Evolutionary conservation across 1,140 invertebrate species (phyloP), one percentile per base, ranked within the genome.

Genomic region (Lepidurus couesii): DNA sequence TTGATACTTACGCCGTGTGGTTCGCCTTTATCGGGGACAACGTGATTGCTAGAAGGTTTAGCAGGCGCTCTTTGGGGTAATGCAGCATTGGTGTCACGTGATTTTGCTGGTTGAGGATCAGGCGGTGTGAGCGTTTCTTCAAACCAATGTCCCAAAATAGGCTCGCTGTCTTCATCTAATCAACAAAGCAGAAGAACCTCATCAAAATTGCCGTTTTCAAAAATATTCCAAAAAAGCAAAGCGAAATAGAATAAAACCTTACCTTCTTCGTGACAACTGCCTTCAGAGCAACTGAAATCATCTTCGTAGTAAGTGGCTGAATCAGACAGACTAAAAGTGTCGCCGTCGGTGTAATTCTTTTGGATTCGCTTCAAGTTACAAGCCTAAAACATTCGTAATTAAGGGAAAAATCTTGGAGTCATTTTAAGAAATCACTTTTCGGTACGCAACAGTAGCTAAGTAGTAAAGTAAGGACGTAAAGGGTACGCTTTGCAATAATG

Each of bases 271-370:
- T 91, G 92, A 80, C 93, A 93, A 78, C 78, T 79, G 16, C 92
- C 94, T 80, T 94, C 92, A 0, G 94, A 95, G 84, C 92, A 95
- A 82, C 94, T 93, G 83, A 96, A 92, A 85, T 88, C 87, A 84
- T 97, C 94, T 85, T 96, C 94, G 84, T 95, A 96, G 84, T 95
- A 97, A 24, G 94, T 95, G 53, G 94, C 95, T 6, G 94, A 95
- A 84, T 97, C 95, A 0, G 93, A 95, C 74, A 92, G 90, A 83
- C 93, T 95, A 73, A 93, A 90, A 10, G 90, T 91, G 82, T 94
- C 93, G 79, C 91, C 91, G 85, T 90, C 90, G 4, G 88, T 85
- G 75, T 92, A 90, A 85, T 93, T 91, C 84, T 93, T 92, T 85
- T 93, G 92, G 74, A 93, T 90, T 79, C 93, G 87, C 84, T 94